These are phyloP conservation scores for Drosophila mulleri DNA, from an alignment of 2,888 invertebrate genomes.

Conservation along the genomic window DNA sequence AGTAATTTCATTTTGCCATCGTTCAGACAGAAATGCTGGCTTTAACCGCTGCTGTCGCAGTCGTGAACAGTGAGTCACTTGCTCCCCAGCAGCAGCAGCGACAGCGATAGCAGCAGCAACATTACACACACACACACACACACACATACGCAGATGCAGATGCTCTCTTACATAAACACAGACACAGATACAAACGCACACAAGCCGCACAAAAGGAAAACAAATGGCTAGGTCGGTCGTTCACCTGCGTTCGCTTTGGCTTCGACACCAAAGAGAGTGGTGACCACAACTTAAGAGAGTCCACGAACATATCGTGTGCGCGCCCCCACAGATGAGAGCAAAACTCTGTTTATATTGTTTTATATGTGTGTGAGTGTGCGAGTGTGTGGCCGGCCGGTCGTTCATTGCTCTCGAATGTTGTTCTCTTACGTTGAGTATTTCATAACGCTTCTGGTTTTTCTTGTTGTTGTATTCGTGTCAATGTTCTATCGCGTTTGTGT, in stretches of 20 bases:
- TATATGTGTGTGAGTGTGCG: constrained; percentile 15
- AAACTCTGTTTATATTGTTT: constrained; percentile 14
- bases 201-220: constrained; percentile 73
- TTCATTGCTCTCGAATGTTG: constrained; percentile 65
- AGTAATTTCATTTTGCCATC: constrained; percentile 47
- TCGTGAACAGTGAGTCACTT: constrained; percentile 72
- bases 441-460: constrained; percentile 80
- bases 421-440: constrained; percentile 63
- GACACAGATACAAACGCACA: constrained; percentile 26
- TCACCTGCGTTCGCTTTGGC: constrained; percentile 80
- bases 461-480: constrained; percentile 76
- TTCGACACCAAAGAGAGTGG: constrained; percentile 43
- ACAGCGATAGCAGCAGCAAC: constrained; percentile 37
- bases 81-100: constrained; percentile 54
- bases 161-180: constrained; percentile 38
- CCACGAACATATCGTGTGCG: constrained; percentile 32
- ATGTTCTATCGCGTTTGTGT: constrained; percentile 71
- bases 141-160: constrained; percentile 29
- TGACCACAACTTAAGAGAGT: constrained; percentile 44
- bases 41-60: constrained; percentile 23
- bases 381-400: constrained; percentile 63
- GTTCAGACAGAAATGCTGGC: constrained; percentile 24
- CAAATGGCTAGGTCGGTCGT: constrained; percentile 86
- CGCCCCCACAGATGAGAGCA: constrained; percentile 58
- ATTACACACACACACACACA: constrained; percentile 27